Conservation (phyloP, 1,140 invertebrate species). For the Sinonovacula constricta region DNA sequence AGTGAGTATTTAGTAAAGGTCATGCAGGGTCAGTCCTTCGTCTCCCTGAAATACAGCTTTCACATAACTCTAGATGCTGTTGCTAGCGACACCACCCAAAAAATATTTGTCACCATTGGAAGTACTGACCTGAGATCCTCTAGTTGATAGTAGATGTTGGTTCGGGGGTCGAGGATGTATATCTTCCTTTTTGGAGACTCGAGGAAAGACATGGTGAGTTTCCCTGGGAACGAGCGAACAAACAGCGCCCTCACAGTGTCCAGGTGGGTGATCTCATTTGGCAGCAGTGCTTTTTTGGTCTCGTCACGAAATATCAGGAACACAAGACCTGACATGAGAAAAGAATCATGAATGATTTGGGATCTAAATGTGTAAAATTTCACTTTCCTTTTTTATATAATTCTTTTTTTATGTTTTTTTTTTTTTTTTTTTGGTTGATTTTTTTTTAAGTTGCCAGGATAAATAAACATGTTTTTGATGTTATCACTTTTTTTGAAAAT, state of each 20-base stretch:
- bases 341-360: background rate
- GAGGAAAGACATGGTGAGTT: constrained; percentile 97
- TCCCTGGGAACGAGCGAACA: constrained; percentile 96
- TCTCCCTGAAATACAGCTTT: too few relatives aligned
- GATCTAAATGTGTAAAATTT: background rate
- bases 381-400: too few relatives aligned
- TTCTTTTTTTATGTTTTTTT: too few relatives aligned
- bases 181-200: constrained; percentile 93
- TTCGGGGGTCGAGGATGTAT: constrained; percentile 97
- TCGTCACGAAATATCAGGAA: constrained; percentile 98
- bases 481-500: too few relatives aligned
- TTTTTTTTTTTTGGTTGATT: too few relatives aligned
- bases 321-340: constrained; percentile 86
- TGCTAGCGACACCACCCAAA: too few relatives aligned
- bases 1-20: too few relatives aligned
- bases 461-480: too few relatives aligned
- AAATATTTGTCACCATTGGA: too few relatives aligned
- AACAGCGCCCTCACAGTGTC: constrained; percentile 99
- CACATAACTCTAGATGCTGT: too few relatives aligned
- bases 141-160: constrained; percentile 99
- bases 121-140: constrained; percentile 93
- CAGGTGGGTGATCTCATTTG: constrained; percentile 98
- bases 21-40: too few relatives aligned
- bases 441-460: too few relatives aligned
- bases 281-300: constrained; percentile 96